These are phyloP conservation scores for Agrotis segetum DNA, from an alignment of 2,888 invertebrate genomes.

Conservation along the genomic window DNA sequence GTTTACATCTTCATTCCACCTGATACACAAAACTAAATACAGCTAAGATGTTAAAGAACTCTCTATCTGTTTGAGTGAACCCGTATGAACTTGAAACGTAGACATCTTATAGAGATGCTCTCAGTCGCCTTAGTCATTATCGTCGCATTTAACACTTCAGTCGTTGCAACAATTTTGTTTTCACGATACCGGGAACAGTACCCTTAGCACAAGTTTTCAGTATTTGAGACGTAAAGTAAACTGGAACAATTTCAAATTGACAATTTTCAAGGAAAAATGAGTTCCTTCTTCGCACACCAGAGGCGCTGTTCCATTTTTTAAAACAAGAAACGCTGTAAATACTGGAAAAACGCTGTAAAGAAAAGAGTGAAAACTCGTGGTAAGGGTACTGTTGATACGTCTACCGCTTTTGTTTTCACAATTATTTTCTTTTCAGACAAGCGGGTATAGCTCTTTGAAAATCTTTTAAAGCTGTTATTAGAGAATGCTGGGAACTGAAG, in stretches of 20 bases:
- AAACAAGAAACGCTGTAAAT: no score
- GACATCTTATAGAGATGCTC: not conserved
- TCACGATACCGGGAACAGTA: conserved; percentile 26
- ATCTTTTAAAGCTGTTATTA: conserved; percentile 15
- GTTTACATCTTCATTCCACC: not conserved
- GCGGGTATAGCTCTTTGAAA: conserved; percentile 22
- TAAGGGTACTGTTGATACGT: no score
- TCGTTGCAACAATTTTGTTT: conserved; percentile 25
- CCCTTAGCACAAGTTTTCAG: no score
- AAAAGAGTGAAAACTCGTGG: no score
- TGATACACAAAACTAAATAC: conserved; percentile 10
- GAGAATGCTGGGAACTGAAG: conserved; percentile 2
- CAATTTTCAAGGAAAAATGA: no score
- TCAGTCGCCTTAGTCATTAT: conserved; percentile 21
- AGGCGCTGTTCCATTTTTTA: no score
- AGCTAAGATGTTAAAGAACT: not conserved
- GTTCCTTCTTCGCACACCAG: no score
- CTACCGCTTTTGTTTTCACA: conserved; percentile 39
- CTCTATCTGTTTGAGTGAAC: conserved; percentile 1
- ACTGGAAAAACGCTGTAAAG: no score
- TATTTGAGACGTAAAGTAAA: no score
- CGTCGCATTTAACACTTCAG: conserved; percentile 40
- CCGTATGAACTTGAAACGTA: not conserved
- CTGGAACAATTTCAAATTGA: no score
- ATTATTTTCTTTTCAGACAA: conserved; percentile 12